Evolutionary conservation across 2,797 vertebrate species (phyloP).

Genomic region (Linurgus olivaceus): DNA sequence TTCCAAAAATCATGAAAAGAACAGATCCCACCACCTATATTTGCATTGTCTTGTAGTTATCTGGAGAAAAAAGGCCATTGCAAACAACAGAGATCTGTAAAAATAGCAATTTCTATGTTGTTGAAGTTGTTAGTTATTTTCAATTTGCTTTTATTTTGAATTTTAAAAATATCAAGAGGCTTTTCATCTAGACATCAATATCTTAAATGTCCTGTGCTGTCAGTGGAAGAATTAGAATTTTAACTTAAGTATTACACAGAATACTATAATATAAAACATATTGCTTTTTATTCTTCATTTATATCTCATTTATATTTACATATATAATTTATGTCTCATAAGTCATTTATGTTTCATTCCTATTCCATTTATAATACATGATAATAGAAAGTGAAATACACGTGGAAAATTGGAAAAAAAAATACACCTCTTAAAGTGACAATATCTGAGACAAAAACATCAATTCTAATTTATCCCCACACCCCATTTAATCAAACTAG

Average conservation of each 20-base stretch:
- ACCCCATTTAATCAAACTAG: not conserved
- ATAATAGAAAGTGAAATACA: not conserved
- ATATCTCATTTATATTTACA: constrained; percentile 11
- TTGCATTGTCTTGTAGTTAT: not conserved
- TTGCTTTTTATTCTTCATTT: not conserved
- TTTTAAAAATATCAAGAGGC: not conserved
- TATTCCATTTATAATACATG: constrained; percentile 13
- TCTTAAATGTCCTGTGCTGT: not conserved
- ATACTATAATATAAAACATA: not conserved
- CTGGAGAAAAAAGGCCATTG: not conserved
- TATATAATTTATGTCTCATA: not conserved
- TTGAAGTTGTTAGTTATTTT: not conserved
- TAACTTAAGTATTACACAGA: not conserved
- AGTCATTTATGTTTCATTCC: not conserved
- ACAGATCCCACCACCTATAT: not conserved
- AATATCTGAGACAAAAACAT: not conserved
- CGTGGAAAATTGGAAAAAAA: not conserved
- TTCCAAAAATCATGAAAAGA: not conserved
- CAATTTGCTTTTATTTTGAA: not conserved
- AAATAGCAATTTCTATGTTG: not conserved
- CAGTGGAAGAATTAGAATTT: not conserved
- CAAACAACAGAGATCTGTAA: not conserved
- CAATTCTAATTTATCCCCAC: not conserved
- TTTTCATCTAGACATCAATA: not conserved
- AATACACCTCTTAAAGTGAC: not conserved